phyloP scores from a whole-genome alignment of 2,888 invertebrate species.

The Archaeoteleia sp. region DNA sequence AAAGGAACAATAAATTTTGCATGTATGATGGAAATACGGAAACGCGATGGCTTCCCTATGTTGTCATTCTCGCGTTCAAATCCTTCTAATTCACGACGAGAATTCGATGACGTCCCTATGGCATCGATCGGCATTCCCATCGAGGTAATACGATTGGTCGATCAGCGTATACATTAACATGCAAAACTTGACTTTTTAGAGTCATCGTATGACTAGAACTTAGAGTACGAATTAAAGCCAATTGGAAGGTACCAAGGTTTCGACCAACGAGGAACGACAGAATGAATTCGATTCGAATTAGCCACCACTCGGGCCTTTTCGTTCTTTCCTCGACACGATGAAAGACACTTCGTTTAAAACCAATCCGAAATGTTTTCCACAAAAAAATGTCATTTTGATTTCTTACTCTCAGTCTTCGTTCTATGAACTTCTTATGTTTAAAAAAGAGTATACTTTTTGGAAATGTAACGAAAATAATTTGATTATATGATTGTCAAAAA shows the following conservation, averaged over 20 bases:
- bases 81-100: slow-evolving; percentile 55
- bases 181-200: slow-evolving; percentile 64
- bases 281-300: too few species aligned
- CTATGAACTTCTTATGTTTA: too few species aligned
- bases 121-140: slow-evolving; percentile 14
- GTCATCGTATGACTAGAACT: slow-evolving; percentile 70
- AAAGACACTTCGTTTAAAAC: too few species aligned
- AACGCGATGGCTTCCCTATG: slow-evolving; percentile 61
- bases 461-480: slow-evolving; percentile 35
- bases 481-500: slow-evolving; percentile 49
- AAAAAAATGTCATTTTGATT: slow-evolving; percentile 34
- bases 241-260: slow-evolving; percentile 69
- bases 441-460: slow-evolving; percentile 2
- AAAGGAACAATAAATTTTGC: too few species aligned
- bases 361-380: slow-evolving; percentile 20
- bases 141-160: slow-evolving; percentile 34
- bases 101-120: slow-evolving; percentile 48
- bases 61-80: slow-evolving; percentile 70
- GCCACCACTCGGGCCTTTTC: slow-evolving; percentile 1
- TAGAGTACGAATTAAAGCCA: slow-evolving; percentile 70
- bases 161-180: slow-evolving; percentile 63
- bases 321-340: slow-evolving; percentile 19
- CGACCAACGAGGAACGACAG: slow-evolving; percentile 50
- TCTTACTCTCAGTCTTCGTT: slow-evolving; percentile 49
- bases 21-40: slow-evolving; percentile 11